Base-by-base conservation (phyloP, 2,888 invertebrate species). In the Hypselothyrea guttata region DNA sequence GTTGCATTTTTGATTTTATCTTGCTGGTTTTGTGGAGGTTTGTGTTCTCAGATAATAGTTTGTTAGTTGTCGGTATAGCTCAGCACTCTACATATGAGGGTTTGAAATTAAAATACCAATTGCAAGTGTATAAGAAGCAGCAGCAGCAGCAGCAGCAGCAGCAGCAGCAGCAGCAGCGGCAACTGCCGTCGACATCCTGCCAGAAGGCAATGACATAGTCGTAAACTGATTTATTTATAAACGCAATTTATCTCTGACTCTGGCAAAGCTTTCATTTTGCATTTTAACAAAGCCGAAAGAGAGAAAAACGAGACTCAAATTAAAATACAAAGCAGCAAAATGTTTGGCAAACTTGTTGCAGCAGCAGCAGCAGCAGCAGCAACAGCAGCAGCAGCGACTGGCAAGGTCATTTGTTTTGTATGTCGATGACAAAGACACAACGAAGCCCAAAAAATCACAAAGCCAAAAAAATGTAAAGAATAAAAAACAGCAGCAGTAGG, bases 271-370 rank as follows among this genome's bases (percentile, higher is more conserved):
- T 77, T 67, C 45, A 68, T 63, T 75, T 62, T 52, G 56, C 60
- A 71, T 75, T 76, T 61, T 60, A 53, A 61, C 61, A 48, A 74
- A 61, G 55, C 56, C 64, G 54, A 47, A 45, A 58, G 47, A 47
- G 9, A 28, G 34, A 38, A 47, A 41, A 47, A 16, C 40, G 47
- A 45, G n/a, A 46, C 34, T 15, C 30, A 54, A 66, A 67, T 72
- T 71, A 62, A 62, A 82, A 75, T 67, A 78, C 68, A 81, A 70
- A 69, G 74, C 41, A 63, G 55, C 35, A 53, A 53, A 83, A 66
- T 82, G 78, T 81, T 81, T 81, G 84, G n/a, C 84, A 77, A 74
- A 84, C 79, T 79, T 81, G 79, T 81, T 81, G 38, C 45, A 33
- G 13, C 40, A 46, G 12, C 53, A 57, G 16, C 45, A 56, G 27